Evolutionary conservation across 2,888 invertebrate genomes (phyloP).

Genomic region (Chouioia cunea): DNA sequence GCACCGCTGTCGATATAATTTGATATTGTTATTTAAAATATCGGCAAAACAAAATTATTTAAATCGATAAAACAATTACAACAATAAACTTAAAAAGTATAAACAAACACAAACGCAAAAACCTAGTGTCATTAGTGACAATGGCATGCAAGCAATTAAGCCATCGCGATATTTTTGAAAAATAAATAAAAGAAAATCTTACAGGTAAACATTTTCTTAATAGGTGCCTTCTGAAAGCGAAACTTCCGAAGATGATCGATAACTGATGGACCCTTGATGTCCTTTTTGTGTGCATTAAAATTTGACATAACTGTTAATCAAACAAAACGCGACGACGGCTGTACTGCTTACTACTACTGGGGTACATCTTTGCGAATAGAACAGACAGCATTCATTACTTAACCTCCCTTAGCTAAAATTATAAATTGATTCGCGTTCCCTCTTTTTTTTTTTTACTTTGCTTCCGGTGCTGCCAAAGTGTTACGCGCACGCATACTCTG

Average conservation of each 20-base stretch:
- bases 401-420: neutral
- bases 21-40: too few species aligned
- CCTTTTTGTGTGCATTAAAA: constrained; percentile 63
- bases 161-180: neutral
- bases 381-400: neutral
- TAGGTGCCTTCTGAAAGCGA: constrained; percentile 76
- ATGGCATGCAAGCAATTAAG: too few species aligned
- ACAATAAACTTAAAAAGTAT: neutral
- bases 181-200: constrained; percentile 32
- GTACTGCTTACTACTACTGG: constrained; percentile 4
- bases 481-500: constrained; percentile 3
- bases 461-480: neutral
- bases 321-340: neutral
- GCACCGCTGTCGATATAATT: neutral
- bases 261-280: constrained; percentile 71
- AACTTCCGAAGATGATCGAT: constrained; percentile 77
- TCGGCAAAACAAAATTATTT: too few species aligned
- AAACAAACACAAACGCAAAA: neutral
- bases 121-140: neutral
- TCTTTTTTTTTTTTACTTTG: constrained; percentile 4
- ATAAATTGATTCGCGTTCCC: neutral
- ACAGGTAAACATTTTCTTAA: constrained; percentile 54
- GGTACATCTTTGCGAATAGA: constrained; percentile 19
- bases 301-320: constrained; percentile 57
- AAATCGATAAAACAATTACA: too few species aligned